Base-by-base conservation (phyloP, 2,113 vertebrate species). In the Entomyzon cyanotis region DNA sequence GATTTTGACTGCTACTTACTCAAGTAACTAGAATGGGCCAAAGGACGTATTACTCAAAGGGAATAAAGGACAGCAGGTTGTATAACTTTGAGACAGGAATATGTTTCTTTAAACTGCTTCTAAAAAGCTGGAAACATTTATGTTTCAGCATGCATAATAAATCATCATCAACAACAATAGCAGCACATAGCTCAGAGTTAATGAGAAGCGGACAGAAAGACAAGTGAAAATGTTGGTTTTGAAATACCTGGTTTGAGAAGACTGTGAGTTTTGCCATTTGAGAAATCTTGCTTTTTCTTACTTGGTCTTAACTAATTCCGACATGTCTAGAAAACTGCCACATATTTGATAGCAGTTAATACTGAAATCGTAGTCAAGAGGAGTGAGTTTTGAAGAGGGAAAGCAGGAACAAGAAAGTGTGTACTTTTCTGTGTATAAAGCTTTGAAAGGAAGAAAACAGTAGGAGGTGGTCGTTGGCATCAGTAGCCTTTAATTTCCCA, bases 1-100 rank as follows among this genome's bases (percentile, higher is more conserved):
- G 74, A 59, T 84, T 96, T 97, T 87, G 55, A 64, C 84, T 88
- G n/a, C 3, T 88, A 22, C 64, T 88, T 73, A 79, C 35, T 20
- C 15, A 27, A 37, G 55, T 39, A 69, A 77, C 27, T 87, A 75
- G 49, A 84, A 68, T 7, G 56, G n/a, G 52, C 37, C 41, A 49
- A 73, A 56, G 42, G 77, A 71, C 1, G 3, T 47, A 12, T 41
- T 80, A 39, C 30, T 83, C 20, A 46, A 84, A 60, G 19, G 24
- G 35, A 77, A 39, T 67, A 69, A 82, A 87, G 24, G 25, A 25
- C 0, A 0, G 41, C 10, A 94, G 49, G 30, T 79, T 89, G 33
- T 41, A 70, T 8, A 7, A 82, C 11, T 13, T 69, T 83, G 60
- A 87, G 59, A 35, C 10, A 84, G 35, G 44, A 80, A 78, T 81